phyloP scores from a whole-genome alignment of 1,140 invertebrate species.

The Stegodyphus dumicola region DNA sequence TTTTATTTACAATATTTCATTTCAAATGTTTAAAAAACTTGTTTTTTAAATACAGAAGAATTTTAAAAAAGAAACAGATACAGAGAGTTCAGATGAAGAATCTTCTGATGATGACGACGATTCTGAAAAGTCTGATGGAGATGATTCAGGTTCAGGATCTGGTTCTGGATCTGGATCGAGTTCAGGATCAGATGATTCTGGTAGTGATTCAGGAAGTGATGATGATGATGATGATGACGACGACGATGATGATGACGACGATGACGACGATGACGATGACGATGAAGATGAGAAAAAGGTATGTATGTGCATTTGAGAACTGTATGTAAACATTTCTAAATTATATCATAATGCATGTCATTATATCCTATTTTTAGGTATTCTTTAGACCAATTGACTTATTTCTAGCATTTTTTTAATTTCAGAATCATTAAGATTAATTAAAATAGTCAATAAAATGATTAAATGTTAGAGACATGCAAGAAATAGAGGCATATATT shows the following conservation, averaged over 20 bases:
- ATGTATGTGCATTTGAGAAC: neutral
- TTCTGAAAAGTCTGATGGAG: slow-evolving; percentile 53
- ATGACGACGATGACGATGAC: slow-evolving; percentile 55
- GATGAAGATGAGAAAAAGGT: slow-evolving; percentile 57
- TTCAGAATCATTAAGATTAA: too few relatives aligned
- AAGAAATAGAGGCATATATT: too few relatives aligned
- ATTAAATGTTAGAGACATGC: too few relatives aligned
- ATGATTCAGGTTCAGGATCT: slow-evolving; percentile 51
- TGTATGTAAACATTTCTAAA: too few relatives aligned
- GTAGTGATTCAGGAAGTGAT: slow-evolving; percentile 58
- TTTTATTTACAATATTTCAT: too few relatives aligned
- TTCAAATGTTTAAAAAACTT: neutral
- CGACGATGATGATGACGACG: slow-evolving; percentile 56
- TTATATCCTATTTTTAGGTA: too few relatives aligned
- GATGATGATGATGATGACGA: slow-evolving; percentile 58
- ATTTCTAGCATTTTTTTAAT: too few relatives aligned
- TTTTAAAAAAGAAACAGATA: slow-evolving; percentile 53
- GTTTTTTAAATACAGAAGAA: neutral
- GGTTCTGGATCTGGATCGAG: slow-evolving; percentile 53
- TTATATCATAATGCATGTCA: too few relatives aligned
- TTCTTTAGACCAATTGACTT: too few relatives aligned
- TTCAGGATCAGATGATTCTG: slow-evolving; percentile 61
- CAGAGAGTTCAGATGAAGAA: slow-evolving; percentile 58
- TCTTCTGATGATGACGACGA: slow-evolving; percentile 59
- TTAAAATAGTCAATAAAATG: too few relatives aligned